phyloP scores from a whole-genome alignment of 2,888 invertebrate species.

The Digitonthophagus gazella region DNA sequence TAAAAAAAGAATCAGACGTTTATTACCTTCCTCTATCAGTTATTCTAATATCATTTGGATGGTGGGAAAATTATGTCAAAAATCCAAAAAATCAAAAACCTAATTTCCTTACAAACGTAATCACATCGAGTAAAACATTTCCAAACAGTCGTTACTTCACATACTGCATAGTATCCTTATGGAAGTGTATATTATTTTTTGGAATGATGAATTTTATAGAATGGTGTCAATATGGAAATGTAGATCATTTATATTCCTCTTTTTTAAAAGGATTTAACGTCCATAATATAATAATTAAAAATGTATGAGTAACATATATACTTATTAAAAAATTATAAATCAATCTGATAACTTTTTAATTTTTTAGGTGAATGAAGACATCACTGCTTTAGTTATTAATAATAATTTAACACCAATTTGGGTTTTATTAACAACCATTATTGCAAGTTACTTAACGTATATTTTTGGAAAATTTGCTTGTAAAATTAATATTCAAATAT shows the following conservation, averaged over 20 bases:
- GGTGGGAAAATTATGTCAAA: slow-evolving; percentile 79
- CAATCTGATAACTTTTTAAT: neutral
- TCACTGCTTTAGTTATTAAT: slow-evolving; percentile 41
- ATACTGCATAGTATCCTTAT: slow-evolving; percentile 69
- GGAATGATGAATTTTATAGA: slow-evolving; percentile 50
- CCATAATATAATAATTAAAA: slow-evolving; percentile 55
- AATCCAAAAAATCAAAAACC: neutral
- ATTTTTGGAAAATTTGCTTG: slow-evolving; percentile 77
- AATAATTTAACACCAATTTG: slow-evolving; percentile 53
- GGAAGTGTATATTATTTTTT: slow-evolving; percentile 76
- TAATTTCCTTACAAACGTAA: slow-evolving; percentile 46
- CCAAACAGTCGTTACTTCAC: slow-evolving; percentile 63
- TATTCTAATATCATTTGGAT: slow-evolving; percentile 69
- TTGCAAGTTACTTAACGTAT: slow-evolving; percentile 66
- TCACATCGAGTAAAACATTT: slow-evolving; percentile 44
- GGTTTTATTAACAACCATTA: slow-evolving; percentile 65
- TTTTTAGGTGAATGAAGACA: slow-evolving; percentile 46
- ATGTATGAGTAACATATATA: slow-evolving; percentile 18
- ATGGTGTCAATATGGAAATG: slow-evolving; percentile 33
- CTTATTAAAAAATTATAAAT: neutral
- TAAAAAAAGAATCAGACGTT: slow-evolving; percentile 53
- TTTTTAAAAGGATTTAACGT: slow-evolving; percentile 54
- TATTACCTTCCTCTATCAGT: slow-evolving; percentile 67
- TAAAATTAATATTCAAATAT: slow-evolving; percentile 86
- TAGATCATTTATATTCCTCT: slow-evolving; percentile 54